Evolutionary conservation across 1,140 invertebrate species (phyloP), one percentile per base, ranked within the genome.

Genomic region (Drosophila punjabiensis): DNA sequence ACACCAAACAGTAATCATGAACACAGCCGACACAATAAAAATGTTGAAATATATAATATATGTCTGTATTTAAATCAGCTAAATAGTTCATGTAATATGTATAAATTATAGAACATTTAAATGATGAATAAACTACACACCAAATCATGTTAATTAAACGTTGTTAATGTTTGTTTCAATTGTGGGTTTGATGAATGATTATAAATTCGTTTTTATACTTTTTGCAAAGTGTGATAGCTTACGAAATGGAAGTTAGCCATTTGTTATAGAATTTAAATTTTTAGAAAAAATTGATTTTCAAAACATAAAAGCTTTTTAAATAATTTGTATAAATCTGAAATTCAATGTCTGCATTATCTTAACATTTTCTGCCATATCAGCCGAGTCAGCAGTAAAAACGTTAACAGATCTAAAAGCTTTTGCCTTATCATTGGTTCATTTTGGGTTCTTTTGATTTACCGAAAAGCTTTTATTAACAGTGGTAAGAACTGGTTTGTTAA

Each of bases 71-170:
- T 79, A 86, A 86, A 73, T 45, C 83, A 87, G 62, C 55, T 80
- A 73, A 80, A 69, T 69, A 77, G 45, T 78, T 81, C 59, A 56
- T 68, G 62, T 86, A 39, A 39, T 88, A 70, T 83, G 77, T 81
- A 78, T 82, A 85, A 79, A 82, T 65, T 82, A 76, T 79, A 82
- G 69, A 80, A 81, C 69, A 81, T 81, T 81, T 80, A 75, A 86
- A 77, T 64, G 63, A 82, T 82, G 55, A 80, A 87, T 76, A 86
- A 87, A 87, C 56, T 77, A 84, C 68, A 73, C 70, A 82, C 68
- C 47, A 67, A 71, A 64, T 65, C 83, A 88, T 88, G 84, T 88
- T 87, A 87, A 69, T 67, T 55, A 50, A 59, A 61, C 8, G 30
- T 24, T 16, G 13, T 70, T 4, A 5, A 47, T 33, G 9, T n/a